These are phyloP conservation scores for Brachyptera risi DNA, from an alignment of 2,888 invertebrate species.

Conservation along the genomic window DNA sequence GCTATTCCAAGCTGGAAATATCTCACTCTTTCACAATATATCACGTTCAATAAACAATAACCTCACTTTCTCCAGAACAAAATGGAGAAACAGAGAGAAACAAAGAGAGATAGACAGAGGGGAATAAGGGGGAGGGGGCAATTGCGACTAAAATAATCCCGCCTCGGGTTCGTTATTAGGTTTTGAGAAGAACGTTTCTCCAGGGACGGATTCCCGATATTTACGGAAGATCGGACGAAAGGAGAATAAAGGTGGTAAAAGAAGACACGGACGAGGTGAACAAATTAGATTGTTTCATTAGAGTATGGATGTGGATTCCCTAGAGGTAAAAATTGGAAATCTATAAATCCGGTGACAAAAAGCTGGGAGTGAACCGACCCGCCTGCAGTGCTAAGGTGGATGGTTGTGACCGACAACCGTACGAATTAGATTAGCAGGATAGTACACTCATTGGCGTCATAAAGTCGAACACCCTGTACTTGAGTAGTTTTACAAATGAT, in stretches of 20 bases:
- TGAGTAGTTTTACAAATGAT: no score
- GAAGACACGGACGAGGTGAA: not conserved
- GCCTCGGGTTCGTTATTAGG: slow-evolving; percentile 12
- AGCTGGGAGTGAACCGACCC: slow-evolving; percentile 5
- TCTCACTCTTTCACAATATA: no score
- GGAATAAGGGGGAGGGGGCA: no score
- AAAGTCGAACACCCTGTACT: no score
- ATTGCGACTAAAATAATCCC: not conserved
- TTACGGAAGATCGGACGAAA: slow-evolving; percentile 1
- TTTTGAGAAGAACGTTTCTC: no score
- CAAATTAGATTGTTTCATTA: slow-evolving; percentile 23
- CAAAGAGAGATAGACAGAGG: no score
- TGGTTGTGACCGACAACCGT: slow-evolving; percentile 16
- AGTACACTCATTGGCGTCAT: slow-evolving; percentile 4
- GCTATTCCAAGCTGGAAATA: no score
- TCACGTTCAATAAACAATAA: no score
- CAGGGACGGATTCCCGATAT: slow-evolving; percentile 16
- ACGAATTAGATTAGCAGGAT: slow-evolving; percentile 13
- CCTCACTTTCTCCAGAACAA: no score
- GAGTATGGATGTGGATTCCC: slow-evolving; percentile 14
- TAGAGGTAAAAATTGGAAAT: slow-evolving; percentile 22
- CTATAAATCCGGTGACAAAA: slow-evolving; percentile 25
- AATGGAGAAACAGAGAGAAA: no score
- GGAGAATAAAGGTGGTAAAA: not conserved
- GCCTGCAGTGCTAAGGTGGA: not conserved